These are phyloP conservation scores for Lynx canadensis DNA, from an alignment of 2,113 vertebrate species.

Conservation along the genomic window DNA sequence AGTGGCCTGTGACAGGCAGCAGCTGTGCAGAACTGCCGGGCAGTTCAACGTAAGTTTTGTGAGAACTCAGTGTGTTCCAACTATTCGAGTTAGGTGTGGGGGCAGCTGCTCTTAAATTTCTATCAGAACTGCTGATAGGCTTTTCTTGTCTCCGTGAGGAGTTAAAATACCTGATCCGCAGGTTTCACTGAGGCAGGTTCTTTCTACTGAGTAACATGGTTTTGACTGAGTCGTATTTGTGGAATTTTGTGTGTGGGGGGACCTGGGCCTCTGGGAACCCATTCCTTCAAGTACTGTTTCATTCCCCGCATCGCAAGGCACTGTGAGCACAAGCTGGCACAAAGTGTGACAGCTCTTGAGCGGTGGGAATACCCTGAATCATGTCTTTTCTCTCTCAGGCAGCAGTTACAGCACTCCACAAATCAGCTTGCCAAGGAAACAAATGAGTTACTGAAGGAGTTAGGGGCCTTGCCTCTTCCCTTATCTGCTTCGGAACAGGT, in stretches of 20 bases:
- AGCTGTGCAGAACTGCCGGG: not conserved
- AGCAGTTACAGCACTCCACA: slow-evolving; percentile 95
- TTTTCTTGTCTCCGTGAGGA: slow-evolving; percentile 23
- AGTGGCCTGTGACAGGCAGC: not conserved
- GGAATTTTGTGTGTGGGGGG: not conserved
- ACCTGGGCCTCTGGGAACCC: not conserved
- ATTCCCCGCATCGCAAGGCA: not conserved
- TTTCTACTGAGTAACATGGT: not conserved
- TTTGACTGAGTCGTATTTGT: not conserved
- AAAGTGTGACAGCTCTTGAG: not conserved
- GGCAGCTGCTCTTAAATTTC: not conserved
- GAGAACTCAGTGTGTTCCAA: not conserved
- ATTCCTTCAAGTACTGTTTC: slow-evolving; percentile 26
- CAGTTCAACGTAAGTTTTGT: not conserved
- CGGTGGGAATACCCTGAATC: not conserved
- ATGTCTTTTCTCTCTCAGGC: slow-evolving; percentile 84
- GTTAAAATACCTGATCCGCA: slow-evolving; percentile 28
- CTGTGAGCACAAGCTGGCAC: not conserved
- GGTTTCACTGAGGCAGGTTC: not conserved
- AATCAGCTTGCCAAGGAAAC: slow-evolving; percentile 97
- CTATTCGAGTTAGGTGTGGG: not conserved
- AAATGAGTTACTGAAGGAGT: slow-evolving; percentile 94
- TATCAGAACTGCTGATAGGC: not conserved
- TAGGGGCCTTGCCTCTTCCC: slow-evolving; percentile 91
- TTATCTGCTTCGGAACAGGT: slow-evolving; percentile 94